These are phyloP conservation scores for Caerostris extrusa DNA, from an alignment of 1,140 invertebrate species.

Conservation along the genomic window DNA sequence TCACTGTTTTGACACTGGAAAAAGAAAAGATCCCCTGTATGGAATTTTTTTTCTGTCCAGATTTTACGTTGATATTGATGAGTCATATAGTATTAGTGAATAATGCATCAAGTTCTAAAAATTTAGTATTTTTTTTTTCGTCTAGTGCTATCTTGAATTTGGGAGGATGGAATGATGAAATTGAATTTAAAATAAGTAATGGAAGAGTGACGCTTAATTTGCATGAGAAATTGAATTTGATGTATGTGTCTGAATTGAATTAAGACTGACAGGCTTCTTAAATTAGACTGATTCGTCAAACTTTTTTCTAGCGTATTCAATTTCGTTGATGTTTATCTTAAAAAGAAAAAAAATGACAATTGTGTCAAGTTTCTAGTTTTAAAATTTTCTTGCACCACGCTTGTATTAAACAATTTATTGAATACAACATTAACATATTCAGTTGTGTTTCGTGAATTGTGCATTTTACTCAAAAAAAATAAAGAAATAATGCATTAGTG, in stretches of 20 bases:
- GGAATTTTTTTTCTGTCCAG: neutral
- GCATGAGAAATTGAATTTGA: neutral
- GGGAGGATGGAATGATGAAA: neutral
- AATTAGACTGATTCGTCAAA: neutral
- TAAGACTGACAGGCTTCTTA: neutral
- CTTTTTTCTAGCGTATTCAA: too few relatives aligned
- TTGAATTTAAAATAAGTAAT: neutral
- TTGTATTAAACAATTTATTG: too few relatives aligned
- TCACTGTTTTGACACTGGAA: neutral
- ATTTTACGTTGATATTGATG: neutral
- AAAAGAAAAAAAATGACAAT: too few relatives aligned
- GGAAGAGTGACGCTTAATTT: neutral
- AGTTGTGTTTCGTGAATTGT: too few relatives aligned
- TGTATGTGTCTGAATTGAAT: neutral
- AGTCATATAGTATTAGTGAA: constrained; percentile 31
- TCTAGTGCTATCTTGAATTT: neutral
- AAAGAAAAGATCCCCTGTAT: neutral
- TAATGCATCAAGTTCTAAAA: constrained; percentile 19
- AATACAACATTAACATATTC: too few relatives aligned
- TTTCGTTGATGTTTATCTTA: too few relatives aligned
- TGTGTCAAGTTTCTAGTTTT: too few relatives aligned
- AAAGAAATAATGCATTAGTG: too few relatives aligned
- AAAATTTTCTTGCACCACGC: too few relatives aligned
- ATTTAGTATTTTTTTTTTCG: neutral
- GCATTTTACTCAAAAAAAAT: too few relatives aligned